A percentile compares a stretch with the other conserved stretches of the same genome.
Evolutionary conservation across 2,888 invertebrate species (phyloP).

Genomic region (Parnassius apollo): DNA sequence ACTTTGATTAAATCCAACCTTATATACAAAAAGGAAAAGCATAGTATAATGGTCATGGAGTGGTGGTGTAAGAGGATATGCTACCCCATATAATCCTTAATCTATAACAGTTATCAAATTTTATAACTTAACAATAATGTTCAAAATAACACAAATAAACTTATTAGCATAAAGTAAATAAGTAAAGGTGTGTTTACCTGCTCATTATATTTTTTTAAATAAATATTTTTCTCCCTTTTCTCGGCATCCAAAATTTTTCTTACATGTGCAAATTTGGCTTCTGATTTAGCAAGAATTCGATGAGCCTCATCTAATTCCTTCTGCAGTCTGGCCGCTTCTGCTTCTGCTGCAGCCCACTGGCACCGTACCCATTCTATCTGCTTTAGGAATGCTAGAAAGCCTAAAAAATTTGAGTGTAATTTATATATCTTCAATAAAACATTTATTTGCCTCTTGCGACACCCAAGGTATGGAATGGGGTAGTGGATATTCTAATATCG

Average conservation of each 20-base stretch:
- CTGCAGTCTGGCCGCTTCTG: conserved; percentile 87
- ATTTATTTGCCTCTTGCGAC: neutral
- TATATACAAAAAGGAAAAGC: too few relatives aligned
- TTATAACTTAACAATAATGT: too few relatives aligned
- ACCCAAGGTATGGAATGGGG: too few relatives aligned
- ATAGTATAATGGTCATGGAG: too few relatives aligned
- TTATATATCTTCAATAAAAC: neutral
- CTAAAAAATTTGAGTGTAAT: conserved; percentile 60
- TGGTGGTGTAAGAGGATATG: too few relatives aligned
- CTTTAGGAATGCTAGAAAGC: conserved; percentile 87
- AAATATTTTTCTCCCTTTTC: conserved; percentile 84
- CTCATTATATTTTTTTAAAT: conserved; percentile 86
- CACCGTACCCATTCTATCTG: conserved; percentile 86
- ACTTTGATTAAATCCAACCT: too few relatives aligned
- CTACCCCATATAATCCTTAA: too few relatives aligned
- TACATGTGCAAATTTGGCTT: conserved; percentile 90
- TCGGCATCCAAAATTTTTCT: conserved; percentile 90
- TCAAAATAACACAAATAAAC: too few relatives aligned
- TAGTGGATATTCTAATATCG: too few relatives aligned
- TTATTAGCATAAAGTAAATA: neutral
- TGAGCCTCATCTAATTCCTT: conserved; percentile 86
- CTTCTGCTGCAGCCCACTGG: conserved; percentile 85
- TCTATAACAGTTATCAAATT: too few relatives aligned
- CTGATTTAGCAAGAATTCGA: conserved; percentile 86
- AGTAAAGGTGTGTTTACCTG: conserved; percentile 73